Percentiles rank a stretch among this genome's conserved stretches.
Evolutionary conservation across 2,113 vertebrate species (phyloP).

Genomic region (Picathartes gymnocephalus): DNA sequence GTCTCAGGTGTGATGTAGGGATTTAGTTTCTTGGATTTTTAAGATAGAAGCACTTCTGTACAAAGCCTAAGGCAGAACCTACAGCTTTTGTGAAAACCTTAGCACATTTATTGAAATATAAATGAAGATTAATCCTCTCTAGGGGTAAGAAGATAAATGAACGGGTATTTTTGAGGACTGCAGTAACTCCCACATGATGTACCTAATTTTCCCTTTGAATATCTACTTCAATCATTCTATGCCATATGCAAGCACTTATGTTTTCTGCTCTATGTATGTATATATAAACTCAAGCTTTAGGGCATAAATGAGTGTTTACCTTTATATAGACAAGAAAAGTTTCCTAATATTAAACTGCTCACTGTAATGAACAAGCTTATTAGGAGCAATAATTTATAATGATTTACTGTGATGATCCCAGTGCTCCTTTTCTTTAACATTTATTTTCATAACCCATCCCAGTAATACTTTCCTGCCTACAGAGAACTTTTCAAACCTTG

Average conservation of each 20-base stretch:
- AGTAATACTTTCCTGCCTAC: background rate
- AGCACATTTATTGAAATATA: background rate
- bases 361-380: background rate
- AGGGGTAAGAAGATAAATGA: background rate
- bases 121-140: conserved; percentile 15
- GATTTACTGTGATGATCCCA: background rate
- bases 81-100: background rate
- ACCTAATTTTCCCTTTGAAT: conserved; percentile 18
- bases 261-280: background rate
- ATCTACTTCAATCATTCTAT: background rate
- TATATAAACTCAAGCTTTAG: background rate
- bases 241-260: background rate
- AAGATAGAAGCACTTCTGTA: background rate
- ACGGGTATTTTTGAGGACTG: background rate
- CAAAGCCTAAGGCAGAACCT: background rate
- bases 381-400: background rate
- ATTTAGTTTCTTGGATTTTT: background rate
- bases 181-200: background rate
- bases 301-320: background rate
- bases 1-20: background rate
- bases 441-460: background rate
- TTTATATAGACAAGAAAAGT: background rate
- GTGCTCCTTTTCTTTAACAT: background rate
- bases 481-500: background rate
- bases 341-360: background rate